Percentiles rank a stretch among this genome's conserved stretches.
Conservation (phyloP, 1,140 invertebrate species). For the Dysdera silvatica region DNA sequence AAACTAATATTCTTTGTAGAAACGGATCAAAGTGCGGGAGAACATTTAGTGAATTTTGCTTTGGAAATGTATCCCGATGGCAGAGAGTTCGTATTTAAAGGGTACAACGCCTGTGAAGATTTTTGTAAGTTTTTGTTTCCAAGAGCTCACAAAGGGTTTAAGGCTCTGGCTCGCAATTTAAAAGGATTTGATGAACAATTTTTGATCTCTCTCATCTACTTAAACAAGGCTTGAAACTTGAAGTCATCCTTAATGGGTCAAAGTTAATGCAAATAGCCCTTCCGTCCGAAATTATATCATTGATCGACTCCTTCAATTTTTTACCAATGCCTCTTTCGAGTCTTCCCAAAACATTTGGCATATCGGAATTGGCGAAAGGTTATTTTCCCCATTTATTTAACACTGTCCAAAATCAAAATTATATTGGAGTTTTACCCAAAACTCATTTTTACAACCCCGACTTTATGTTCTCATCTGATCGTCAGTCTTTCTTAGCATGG, state of each 20-base stretch:
- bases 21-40: neutral
- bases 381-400: conserved; percentile 19
- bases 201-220: neutral
- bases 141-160: neutral
- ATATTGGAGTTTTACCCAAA: neutral
- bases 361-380: neutral
- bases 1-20: neutral
- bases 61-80: neutral
- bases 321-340: neutral
- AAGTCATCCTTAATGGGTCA: neutral
- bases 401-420: neutral
- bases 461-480: conserved; percentile 9
- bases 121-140: neutral
- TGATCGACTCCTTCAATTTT: conserved; percentile 7
- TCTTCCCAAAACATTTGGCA: conserved; percentile 6
- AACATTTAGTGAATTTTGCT: neutral
- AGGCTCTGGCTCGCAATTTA: neutral
- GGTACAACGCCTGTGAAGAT: neutral
- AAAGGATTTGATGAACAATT: neutral
- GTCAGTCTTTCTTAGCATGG: conserved; percentile 8
- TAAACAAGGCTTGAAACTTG: neutral
- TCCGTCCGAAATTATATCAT: neutral
- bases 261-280: neutral
- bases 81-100: neutral
- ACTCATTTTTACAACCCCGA: neutral